A percentile compares a stretch with the other conserved stretches of the same genome.
phyloP scores from a whole-genome alignment of 2,888 invertebrate species.

The Camptogramma bilineatum region DNA sequence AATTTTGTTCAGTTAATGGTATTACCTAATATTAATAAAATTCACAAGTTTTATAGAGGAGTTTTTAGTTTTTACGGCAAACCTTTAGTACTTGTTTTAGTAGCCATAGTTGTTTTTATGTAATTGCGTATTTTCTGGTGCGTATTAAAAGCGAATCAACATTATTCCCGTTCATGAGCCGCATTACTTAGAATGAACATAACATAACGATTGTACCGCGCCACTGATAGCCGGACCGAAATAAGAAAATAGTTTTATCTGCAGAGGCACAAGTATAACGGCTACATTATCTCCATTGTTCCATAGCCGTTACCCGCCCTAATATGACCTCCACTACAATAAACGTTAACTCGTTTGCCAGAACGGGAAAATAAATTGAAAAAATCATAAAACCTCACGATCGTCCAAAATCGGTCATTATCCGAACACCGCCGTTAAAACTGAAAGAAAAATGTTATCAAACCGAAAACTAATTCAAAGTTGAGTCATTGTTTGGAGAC shows the following conservation, averaged over 20 bases:
- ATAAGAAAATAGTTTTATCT: constrained; percentile 34
- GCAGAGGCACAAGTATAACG: constrained; percentile 26
- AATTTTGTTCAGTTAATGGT: too few relatives aligned
- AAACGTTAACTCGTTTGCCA: constrained; percentile 33
- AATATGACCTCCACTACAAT: constrained; percentile 47
- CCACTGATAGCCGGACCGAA: constrained; percentile 12
- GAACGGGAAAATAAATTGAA: constrained; percentile 53
- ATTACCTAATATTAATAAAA: too few relatives aligned
- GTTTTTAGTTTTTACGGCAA: too few relatives aligned
- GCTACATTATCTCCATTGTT: constrained; percentile 38
- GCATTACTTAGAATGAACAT: constrained; percentile 19
- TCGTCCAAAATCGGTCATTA: constrained; percentile 62
- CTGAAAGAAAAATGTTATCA: constrained; percentile 64
- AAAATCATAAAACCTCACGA: constrained; percentile 61
- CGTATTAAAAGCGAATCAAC: constrained; percentile 10
- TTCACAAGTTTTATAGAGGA: too few relatives aligned
- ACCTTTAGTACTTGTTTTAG: too few relatives aligned
- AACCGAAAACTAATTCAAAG: constrained; percentile 80
- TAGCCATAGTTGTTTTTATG: not conserved
- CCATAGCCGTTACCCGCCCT: constrained; percentile 35
- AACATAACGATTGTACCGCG: constrained; percentile 13
- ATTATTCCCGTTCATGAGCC: constrained; percentile 1
- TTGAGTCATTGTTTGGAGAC: constrained; percentile 72
- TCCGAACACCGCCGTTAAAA: constrained; percentile 66
- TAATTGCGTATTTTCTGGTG: not conserved